A percentile compares a stretch with the other conserved stretches of the same genome.
Evolutionary conservation across 2,797 vertebrate genomes (phyloP).

Genomic region (Babyrousa celebensis): DNA sequence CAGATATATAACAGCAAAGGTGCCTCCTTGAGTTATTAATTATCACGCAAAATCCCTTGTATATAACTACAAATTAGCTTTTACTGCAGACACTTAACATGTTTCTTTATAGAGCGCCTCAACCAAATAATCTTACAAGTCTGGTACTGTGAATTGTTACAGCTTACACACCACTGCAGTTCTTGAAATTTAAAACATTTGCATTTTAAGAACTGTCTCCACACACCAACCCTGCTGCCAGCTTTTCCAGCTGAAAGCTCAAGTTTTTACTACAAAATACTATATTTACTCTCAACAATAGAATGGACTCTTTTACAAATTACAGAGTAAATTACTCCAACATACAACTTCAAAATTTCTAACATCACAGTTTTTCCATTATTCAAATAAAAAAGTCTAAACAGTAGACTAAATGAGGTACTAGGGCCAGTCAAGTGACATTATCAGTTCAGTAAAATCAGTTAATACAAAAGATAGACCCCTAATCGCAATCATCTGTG

Average conservation of each 20-base stretch:
- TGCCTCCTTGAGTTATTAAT: slow-evolving; percentile 57
- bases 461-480: slow-evolving; percentile 44
- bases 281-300: slow-evolving; percentile 63
- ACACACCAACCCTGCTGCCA: slow-evolving; percentile 64
- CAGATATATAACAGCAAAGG: slow-evolving; percentile 61
- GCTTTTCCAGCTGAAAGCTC: slow-evolving; percentile 65
- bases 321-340: slow-evolving; percentile 62
- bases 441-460: slow-evolving; percentile 54
- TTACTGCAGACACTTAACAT: slow-evolving; percentile 60
- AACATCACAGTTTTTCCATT: slow-evolving; percentile 55
- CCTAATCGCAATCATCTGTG: slow-evolving; percentile 38
- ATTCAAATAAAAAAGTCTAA: slow-evolving; percentile 65
- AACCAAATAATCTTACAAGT: slow-evolving; percentile 25
- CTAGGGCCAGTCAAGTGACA: slow-evolving; percentile 17
- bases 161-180: slow-evolving; percentile 1
- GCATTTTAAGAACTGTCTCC: slow-evolving; percentile 66
- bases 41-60: slow-evolving; percentile 26
- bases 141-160: slow-evolving; percentile 24
- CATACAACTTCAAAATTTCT: slow-evolving; percentile 62
- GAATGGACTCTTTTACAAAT: slow-evolving; percentile 66
- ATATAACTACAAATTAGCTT: slow-evolving; percentile 73
- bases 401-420: background rate
- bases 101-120: slow-evolving; percentile 68
- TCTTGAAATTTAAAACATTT: slow-evolving; percentile 76
- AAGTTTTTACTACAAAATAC: slow-evolving; percentile 69